A percentile compares a stretch with the other conserved stretches of the same genome.
Conservation (phyloP, 2,113 vertebrate species). For the Tiliqua scincoides region DNA sequence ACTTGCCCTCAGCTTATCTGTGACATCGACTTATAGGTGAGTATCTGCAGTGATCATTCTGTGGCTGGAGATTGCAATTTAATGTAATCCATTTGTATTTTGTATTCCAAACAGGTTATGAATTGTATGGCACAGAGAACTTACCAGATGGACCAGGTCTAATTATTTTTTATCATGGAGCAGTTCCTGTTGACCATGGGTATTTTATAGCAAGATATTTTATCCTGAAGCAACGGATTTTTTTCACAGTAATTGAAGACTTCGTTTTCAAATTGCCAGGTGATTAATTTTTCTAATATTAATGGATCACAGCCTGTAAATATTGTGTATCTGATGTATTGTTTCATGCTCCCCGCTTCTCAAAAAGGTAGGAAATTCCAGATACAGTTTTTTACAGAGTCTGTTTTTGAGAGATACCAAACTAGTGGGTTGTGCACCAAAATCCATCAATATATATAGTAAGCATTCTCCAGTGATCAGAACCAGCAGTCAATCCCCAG, state of each 20-base stretch:
- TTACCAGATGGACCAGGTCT: slow-evolving; percentile 83
- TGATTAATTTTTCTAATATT: slow-evolving; percentile 37
- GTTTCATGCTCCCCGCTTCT: neutral
- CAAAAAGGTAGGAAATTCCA: neutral
- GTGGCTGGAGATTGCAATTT: neutral
- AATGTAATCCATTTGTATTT: slow-evolving; percentile 35
- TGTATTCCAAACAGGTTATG: slow-evolving; percentile 69
- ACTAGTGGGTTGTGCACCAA: neutral
- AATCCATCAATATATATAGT: neutral
- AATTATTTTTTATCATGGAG: slow-evolving; percentile 92
- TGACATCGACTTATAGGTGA: neutral
- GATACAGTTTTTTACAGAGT: neutral
- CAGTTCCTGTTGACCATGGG: slow-evolving; percentile 90
- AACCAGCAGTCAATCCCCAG: no score
- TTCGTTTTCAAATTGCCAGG: slow-evolving; percentile 80
- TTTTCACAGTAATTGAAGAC: slow-evolving; percentile 89
- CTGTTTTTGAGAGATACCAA: neutral
- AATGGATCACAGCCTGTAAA: neutral
- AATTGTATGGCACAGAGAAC: slow-evolving; percentile 74
- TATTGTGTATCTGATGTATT: neutral
- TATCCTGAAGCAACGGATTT: slow-evolving; percentile 85
- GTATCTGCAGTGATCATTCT: neutral
- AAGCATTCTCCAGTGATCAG: neutral
- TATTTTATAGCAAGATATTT: slow-evolving; percentile 88
- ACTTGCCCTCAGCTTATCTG: no score